Percentiles rank a stretch among this genome's conserved stretches.
Evolutionary conservation across 2,113 vertebrate genomes (phyloP).

Genomic region (Synodontis membranacea): DNA sequence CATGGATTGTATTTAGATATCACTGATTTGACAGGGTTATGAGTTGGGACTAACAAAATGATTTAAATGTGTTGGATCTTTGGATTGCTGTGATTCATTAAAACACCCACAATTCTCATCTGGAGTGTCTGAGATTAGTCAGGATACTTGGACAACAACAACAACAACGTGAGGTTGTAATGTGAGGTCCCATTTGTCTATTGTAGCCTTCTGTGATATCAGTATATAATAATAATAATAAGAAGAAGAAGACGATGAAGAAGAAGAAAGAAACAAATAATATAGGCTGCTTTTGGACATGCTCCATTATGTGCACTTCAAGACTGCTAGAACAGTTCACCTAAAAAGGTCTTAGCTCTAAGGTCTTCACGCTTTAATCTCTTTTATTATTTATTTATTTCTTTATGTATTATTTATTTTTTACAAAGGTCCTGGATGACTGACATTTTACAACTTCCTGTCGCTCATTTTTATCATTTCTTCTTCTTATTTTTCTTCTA

Average conservation of each 20-base stretch:
- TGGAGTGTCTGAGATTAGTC: conserved; percentile 11
- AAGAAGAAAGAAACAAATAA: too few species aligned
- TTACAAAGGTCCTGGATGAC: neutral
- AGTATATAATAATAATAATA: neutral
- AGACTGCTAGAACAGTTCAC: neutral
- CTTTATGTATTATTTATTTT: neutral
- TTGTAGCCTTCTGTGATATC: neutral
- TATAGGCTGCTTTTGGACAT: neutral
- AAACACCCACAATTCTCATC: neutral
- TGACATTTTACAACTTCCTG: conserved; percentile 7
- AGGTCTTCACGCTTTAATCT: too few species aligned
- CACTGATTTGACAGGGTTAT: neutral
- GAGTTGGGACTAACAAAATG: neutral
- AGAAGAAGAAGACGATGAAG: too few species aligned
- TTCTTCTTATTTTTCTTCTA: neutral
- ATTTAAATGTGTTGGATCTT: neutral
- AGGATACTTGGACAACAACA: neutral
- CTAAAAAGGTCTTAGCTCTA: neutral
- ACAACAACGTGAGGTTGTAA: neutral
- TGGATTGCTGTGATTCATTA: neutral
- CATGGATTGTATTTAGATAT: neutral
- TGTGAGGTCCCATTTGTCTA: neutral
- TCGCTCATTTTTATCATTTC: conserved; percentile 12
- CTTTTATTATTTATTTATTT: neutral
- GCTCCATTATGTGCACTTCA: neutral